Evolutionary conservation across 2,113 vertebrate genomes (phyloP).

Genomic region (Rynchops niger): DNA sequence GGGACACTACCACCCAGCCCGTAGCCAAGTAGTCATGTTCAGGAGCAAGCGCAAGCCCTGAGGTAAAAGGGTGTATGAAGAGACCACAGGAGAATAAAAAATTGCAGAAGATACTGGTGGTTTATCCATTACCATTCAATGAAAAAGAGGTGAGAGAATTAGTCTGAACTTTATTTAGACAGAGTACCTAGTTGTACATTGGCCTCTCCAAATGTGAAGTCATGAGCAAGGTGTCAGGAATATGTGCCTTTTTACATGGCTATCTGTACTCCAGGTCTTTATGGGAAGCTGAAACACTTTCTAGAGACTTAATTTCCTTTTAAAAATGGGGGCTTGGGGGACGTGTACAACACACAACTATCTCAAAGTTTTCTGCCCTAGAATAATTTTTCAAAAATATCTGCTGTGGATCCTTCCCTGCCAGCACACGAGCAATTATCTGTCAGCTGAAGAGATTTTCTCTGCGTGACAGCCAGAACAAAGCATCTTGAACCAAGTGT

Average conservation of each 20-base stretch:
- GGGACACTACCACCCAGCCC: not conserved
- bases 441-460: not conserved
- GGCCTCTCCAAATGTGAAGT: not conserved
- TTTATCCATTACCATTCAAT: not conserved
- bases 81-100: not conserved
- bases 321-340: not conserved
- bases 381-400: not conserved
- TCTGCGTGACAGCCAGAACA: not conserved
- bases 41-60: not conserved
- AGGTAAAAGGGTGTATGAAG: not conserved
- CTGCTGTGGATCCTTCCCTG: not conserved
- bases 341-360: not conserved
- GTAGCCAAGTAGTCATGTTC: not conserved
- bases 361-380: not conserved
- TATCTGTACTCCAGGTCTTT: not conserved
- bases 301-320: not conserved
- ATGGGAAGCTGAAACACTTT: not conserved
- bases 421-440: not conserved
- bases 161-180: not conserved
- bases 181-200: not conserved
- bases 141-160: not conserved
- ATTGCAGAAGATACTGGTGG: not conserved
- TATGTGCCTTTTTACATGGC: not conserved
- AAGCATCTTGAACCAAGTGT: slow-evolving; percentile 6
- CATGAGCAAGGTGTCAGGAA: not conserved